Evolutionary conservation across 53 echinoderm and acorn worm species (phyloP).

Genomic region (Pentamera pediparva): DNA sequence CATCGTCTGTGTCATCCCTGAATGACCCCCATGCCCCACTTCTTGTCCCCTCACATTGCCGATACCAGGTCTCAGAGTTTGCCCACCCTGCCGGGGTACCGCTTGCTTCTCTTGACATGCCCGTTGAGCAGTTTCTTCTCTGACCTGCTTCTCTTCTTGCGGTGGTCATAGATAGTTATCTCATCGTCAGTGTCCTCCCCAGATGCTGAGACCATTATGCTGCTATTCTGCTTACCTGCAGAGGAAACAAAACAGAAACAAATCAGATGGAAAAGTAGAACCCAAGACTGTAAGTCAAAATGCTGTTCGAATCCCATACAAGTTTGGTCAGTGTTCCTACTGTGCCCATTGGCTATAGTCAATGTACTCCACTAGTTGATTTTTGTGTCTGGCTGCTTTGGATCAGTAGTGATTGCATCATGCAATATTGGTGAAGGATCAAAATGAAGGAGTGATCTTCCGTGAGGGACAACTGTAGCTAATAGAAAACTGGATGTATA

Average conservation of each 20-base stretch:
- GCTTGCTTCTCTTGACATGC: slow-evolving; percentile 47
- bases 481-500: no score
- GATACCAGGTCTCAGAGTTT: no score
- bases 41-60: background rate
- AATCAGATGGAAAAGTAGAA: background rate
- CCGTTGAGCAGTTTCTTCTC: slow-evolving; percentile 69
- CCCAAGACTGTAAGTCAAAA: background rate
- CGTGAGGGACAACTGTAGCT: no score
- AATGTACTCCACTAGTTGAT: no score
- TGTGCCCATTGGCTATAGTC: no score
- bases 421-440: no score
- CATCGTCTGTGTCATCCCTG: slow-evolving; percentile 81
- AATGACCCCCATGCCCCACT: slow-evolving; percentile 70
- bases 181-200: slow-evolving; percentile 93
- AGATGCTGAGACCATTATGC: slow-evolving; percentile 92
- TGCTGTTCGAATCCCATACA: background rate
- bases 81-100: slow-evolving; percentile 54
- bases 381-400: no score
- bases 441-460: no score
- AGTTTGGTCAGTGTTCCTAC: background rate
- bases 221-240: slow-evolving; percentile 93
- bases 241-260: background rate
- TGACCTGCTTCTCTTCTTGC: slow-evolving; percentile 64
- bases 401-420: no score
- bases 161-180: slow-evolving; percentile 77